Percentiles rank a stretch among this genome's conserved stretches.
phyloP scores from a whole-genome alignment of 2,113 vertebrate species.

The Amia ocellicauda region DNA sequence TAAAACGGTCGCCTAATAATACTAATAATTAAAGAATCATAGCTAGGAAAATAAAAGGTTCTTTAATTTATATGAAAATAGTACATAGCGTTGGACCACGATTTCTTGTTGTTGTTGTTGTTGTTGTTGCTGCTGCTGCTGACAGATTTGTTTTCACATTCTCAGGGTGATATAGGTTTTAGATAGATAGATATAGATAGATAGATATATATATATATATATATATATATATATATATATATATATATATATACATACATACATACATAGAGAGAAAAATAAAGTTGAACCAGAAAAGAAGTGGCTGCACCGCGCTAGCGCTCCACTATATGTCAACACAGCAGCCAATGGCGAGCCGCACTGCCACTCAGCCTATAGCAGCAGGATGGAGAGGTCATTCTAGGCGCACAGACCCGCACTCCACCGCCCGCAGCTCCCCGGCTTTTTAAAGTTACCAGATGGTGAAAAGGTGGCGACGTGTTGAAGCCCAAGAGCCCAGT shows the following conservation, averaged over 20 bases:
- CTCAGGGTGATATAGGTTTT: neutral
- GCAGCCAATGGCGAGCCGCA: constrained; percentile 24
- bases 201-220: neutral
- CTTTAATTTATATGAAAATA: neutral
- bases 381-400: constrained; percentile 15
- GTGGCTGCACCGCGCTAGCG: constrained; percentile 7
- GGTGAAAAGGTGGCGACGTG: too few relatives aligned
- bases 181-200: neutral
- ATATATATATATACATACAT: constrained; percentile 2
- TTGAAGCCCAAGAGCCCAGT: too few relatives aligned
- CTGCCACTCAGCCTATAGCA: constrained; percentile 23
- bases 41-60: neutral
- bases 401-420: too few relatives aligned
- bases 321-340: constrained; percentile 22
- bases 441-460: too few relatives aligned
- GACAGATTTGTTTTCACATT: neutral
- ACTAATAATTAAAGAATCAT: too few relatives aligned
- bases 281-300: constrained; percentile 28
- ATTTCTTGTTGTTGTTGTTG: neutral
- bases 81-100: neutral
- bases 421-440: too few relatives aligned
- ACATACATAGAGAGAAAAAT: neutral
- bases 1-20: too few relatives aligned
- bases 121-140: too few relatives aligned
- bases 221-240: constrained; percentile 9